These are phyloP conservation scores for Vimba vimba DNA, from an alignment of 2,113 vertebrate species.

Conservation along the genomic window DNA sequence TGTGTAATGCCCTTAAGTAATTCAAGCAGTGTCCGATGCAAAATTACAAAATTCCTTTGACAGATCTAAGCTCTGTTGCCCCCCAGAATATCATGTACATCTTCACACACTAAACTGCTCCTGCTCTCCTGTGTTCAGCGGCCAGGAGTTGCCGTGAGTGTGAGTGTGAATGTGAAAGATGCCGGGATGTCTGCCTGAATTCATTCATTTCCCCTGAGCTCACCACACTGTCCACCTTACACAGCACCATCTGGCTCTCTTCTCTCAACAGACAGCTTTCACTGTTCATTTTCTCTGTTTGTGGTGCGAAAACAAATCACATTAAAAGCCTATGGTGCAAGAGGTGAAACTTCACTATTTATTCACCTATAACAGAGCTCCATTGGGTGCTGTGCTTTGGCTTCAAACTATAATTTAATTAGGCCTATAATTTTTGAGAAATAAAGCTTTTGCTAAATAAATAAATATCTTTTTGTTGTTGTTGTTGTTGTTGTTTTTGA, in stretches of 20 bases:
- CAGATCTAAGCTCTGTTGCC: not conserved
- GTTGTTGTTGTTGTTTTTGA: not conserved
- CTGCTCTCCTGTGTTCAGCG: constrained; percentile 21
- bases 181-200: constrained; percentile 61
- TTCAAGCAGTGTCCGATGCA: not conserved
- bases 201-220: constrained; percentile 57
- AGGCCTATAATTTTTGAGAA: not conserved
- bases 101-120: not conserved
- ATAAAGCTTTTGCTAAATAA: not conserved
- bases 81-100: not conserved
- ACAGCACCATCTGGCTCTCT: constrained; percentile 45
- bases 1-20: not conserved
- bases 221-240: constrained; percentile 62
- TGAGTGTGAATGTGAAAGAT: constrained; percentile 23
- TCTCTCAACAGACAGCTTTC: constrained; percentile 12
- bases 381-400: not conserved
- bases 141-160: constrained; percentile 40
- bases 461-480: not conserved
- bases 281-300: not conserved
- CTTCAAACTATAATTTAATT: not conserved
- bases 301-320: not conserved
- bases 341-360: not conserved
- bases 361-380: not conserved
- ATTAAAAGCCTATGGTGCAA: not conserved
- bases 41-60: not conserved